Evolutionary conservation across 2,797 vertebrate species (phyloP), one percentile per base, ranked within the genome.

Genomic region (Notoglanidium macrostoma): DNA sequence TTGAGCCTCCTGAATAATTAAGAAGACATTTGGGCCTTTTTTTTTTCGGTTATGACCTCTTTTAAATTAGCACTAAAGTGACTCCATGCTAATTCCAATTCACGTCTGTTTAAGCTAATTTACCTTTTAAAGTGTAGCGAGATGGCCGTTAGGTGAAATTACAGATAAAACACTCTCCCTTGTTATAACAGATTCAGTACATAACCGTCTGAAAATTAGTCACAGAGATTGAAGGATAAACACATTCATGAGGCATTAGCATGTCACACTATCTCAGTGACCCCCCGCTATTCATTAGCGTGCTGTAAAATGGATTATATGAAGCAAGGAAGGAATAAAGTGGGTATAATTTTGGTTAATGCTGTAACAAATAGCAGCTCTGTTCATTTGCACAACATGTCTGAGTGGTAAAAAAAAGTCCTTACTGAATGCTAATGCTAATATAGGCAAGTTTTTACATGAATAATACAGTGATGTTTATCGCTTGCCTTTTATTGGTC

Each of bases 161-260:
- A 68, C 40, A 65, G 77, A 65, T 57, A 72, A 88, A 88, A 55
- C 10, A 5, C 10, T 84, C 29, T n/a, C 79, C 44, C 80, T 46
- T 79, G n/a, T 85, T 67, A 77, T 70, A 68, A 82, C 49, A 23
- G 15, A 79, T 59, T 23, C 59, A 73, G 79, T 78, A 90, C 81
- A 70, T 81, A 72, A 80, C 82, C 78, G 49, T 80, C 59, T 61
- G 72, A 55, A 14, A 72, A 86, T 89, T 84, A 86, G 87, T 90
- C 81, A 68, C 59, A 76, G 65, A 79, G 74, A 84, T 88, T 84
- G 73, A 68, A 81, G 77, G 85, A 90, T 90, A 84, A 90, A 88
- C 81, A 84, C 82, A 84, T 88, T 88, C 68, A 85, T 86, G 79
- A 86, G 81, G 87, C 86, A 86, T 82, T 85, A 90, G 84, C 85